A percentile compares a stretch with the other conserved stretches of the same genome.
Conservation (phyloP, 2,113 vertebrate species). For the Lota lota region DNA sequence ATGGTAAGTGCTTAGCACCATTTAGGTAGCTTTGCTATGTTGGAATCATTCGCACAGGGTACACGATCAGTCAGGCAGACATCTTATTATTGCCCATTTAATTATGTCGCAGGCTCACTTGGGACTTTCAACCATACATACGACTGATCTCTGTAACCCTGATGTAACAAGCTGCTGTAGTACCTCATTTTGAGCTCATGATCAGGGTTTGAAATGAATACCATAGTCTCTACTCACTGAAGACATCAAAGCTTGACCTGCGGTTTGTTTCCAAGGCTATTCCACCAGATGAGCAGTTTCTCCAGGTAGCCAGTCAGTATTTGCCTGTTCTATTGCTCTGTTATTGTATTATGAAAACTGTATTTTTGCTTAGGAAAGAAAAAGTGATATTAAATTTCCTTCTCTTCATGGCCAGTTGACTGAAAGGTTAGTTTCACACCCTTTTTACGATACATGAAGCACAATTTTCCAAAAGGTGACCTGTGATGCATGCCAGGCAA, state of each 20-base stretch:
- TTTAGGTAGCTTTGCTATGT: too few relatives aligned
- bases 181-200: constrained; percentile 53
- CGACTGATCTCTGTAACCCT: neutral
- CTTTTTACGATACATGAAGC: constrained; percentile 46
- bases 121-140: constrained; percentile 6
- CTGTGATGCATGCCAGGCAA: constrained; percentile 47
- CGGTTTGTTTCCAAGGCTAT: neutral
- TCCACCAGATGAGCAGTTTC: neutral
- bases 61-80: too few relatives aligned
- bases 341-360: constrained; percentile 14
- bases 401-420: constrained; percentile 12
- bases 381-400: constrained; percentile 21
- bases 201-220: constrained; percentile 46
- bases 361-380: constrained; percentile 12
- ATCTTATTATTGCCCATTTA: too few relatives aligned
- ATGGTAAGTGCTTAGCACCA: too few relatives aligned
- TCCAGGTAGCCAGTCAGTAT: neutral
- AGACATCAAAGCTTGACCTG: neutral
- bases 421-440: constrained; percentile 36
- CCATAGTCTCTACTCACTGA: constrained; percentile 9
- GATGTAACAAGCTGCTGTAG: constrained; percentile 32
- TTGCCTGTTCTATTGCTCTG: constrained; percentile 1
- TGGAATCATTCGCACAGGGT: too few relatives aligned
- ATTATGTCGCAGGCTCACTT: too few relatives aligned
- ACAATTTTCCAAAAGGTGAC: constrained; percentile 45